Percentiles rank a stretch among this genome's conserved stretches.
Conservation (phyloP, 2,888 invertebrate genomes). For the Cyaniris semiargus region DNA sequence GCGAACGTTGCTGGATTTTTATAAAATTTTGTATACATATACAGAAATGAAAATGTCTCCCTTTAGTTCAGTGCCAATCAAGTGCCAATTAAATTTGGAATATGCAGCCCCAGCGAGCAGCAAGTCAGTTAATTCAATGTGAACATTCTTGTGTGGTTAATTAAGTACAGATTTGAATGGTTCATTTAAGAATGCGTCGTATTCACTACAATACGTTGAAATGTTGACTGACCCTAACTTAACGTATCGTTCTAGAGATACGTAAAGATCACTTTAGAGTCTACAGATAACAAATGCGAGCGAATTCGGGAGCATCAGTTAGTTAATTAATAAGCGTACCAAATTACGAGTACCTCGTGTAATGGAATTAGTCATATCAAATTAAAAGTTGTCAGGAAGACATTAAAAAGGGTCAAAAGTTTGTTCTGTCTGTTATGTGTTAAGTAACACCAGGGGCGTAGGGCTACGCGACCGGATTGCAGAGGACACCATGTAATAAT, state of each 20-base stretch:
- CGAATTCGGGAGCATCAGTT: background rate
- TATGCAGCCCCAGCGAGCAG: background rate
- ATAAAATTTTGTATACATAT: background rate
- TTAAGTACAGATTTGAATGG: too few relatives aligned
- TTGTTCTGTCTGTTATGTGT: background rate
- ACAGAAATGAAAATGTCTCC: background rate
- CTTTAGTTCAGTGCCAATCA: background rate
- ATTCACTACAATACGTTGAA: too few relatives aligned
- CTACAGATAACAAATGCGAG: background rate
- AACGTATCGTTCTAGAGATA: too few relatives aligned
- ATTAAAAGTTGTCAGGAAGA: background rate
- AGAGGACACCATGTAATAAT: background rate
- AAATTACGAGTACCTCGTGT: background rate
- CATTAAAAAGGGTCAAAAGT: constrained; percentile 24
- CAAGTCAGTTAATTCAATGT: too few relatives aligned
- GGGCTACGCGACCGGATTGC: background rate
- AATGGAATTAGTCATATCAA: background rate
- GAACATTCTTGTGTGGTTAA: too few relatives aligned
- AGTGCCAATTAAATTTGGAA: background rate
- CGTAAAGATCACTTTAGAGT: background rate
- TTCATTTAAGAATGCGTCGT: too few relatives aligned
- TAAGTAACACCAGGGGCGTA: background rate
- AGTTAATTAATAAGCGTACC: background rate
- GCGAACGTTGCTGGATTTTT: background rate
- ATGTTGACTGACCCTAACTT: too few relatives aligned